A percentile compares a stretch with the other conserved stretches of the same genome.
These are phyloP conservation scores for Scatophagus argus DNA, from an alignment of 2,113 vertebrate species.

Conservation along the genomic window DNA sequence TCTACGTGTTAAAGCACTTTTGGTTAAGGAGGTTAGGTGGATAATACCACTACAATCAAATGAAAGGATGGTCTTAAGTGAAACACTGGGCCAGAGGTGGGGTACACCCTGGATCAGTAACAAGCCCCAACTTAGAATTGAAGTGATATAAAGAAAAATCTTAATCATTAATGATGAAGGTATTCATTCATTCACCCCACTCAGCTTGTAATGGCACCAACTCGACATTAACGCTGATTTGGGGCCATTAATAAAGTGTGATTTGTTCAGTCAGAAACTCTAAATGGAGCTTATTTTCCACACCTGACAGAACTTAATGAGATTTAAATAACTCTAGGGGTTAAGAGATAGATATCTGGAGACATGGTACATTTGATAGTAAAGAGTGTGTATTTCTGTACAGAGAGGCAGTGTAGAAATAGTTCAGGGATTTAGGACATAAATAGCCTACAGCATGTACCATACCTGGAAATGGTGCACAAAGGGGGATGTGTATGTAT, in stretches of 20 bases:
- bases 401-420: constrained; percentile 35
- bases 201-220: background rate
- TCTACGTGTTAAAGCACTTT: background rate
- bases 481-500: constrained; percentile 12
- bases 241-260: background rate
- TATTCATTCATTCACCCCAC: background rate
- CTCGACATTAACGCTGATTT: constrained; percentile 5
- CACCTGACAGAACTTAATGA: background rate
- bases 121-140: background rate
- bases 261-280: background rate
- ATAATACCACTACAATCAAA: background rate
- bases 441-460: constrained; percentile 27
- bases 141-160: background rate
- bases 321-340: constrained; percentile 34
- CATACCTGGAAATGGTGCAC: constrained; percentile 23
- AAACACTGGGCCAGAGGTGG: no score
- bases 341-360: constrained; percentile 32
- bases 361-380: constrained; percentile 10
- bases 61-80: no score
- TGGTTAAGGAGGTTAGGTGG: background rate
- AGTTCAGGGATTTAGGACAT: constrained; percentile 25
- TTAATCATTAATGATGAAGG: background rate
- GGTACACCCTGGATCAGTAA: no score
- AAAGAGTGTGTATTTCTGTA: constrained; percentile 16
- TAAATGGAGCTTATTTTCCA: background rate